Conservation (phyloP, 2,797 vertebrate genomes). For the Chaunax sp. region DNA sequence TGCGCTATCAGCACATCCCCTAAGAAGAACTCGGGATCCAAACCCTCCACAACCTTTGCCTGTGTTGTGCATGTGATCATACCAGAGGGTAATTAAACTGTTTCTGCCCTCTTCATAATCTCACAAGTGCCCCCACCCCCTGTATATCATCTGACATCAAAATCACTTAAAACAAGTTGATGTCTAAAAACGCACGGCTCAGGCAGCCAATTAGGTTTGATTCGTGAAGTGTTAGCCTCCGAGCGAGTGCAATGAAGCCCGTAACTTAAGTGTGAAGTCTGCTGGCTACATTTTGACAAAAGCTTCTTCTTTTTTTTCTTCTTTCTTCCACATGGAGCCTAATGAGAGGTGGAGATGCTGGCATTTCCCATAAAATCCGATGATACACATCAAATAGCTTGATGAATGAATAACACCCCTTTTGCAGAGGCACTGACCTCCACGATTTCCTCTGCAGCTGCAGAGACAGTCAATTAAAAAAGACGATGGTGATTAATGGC, state of each 20-base stretch:
- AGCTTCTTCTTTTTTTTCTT: slow-evolving; percentile 2
- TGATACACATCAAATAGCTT: slow-evolving; percentile 37
- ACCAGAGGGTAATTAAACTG: slow-evolving; percentile 49
- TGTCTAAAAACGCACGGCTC: slow-evolving; percentile 57
- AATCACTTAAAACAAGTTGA: slow-evolving; percentile 52
- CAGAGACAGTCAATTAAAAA: slow-evolving; percentile 53
- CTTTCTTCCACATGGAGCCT: slow-evolving; percentile 21
- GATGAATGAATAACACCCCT: slow-evolving; percentile 54
- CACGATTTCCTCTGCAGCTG: slow-evolving; percentile 29
- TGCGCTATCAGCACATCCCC: slow-evolving; percentile 53
- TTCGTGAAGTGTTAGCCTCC: slow-evolving; percentile 55
- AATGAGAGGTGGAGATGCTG: slow-evolving; percentile 48
- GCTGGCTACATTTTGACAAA: slow-evolving; percentile 45
- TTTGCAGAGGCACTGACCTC: slow-evolving; percentile 40
- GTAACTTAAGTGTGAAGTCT: slow-evolving; percentile 54
- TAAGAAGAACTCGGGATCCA: slow-evolving; percentile 14
- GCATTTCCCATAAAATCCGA: slow-evolving; percentile 20
- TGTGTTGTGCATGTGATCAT: slow-evolving; percentile 32
- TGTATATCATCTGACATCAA: slow-evolving; percentile 11
- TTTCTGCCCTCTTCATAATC: slow-evolving; percentile 25
- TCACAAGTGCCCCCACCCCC: slow-evolving; percentile 11
- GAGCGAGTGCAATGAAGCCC: slow-evolving; percentile 65
- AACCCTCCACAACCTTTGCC: slow-evolving; percentile 37
- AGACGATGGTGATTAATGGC: slow-evolving; percentile 38
- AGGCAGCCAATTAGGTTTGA: slow-evolving; percentile 66